Evolutionary conservation across 2,113 vertebrate species (phyloP), one percentile per base, ranked within the genome.

Genomic region (Hipposideros armiger): DNA sequence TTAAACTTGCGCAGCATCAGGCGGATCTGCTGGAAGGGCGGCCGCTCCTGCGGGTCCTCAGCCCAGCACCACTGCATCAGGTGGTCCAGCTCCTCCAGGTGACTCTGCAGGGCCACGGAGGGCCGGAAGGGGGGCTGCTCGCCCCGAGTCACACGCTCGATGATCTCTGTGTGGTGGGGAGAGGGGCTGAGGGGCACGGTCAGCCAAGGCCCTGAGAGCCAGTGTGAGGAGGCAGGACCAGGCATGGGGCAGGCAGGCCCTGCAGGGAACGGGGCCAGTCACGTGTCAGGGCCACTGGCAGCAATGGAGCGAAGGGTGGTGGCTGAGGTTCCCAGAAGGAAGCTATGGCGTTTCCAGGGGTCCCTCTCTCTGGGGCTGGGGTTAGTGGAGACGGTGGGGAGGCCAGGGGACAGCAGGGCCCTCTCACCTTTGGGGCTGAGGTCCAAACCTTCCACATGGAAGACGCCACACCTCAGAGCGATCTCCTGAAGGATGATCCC

Each of bases 41-140:
- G 99, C 30, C 99, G 97, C 50, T 99, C 99, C 58, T 98, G 96
- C 0, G 98, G 74, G 11, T 99, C 99, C 88, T 99, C 99, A 0
- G 99, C 99, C 99, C 99, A 99, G 98, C 99, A 99, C 82, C 98
- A 98, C 98, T 99, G 99, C 99, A 99, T 99, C 64, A 99, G 98
- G 92, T 98, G 97, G 0, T 99, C 99, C 17, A 99, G 98, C 87
- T 99, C 99, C 97, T 99, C 99, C 4, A 99, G 98, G 97, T 99
- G 99, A 20, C 98, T 98, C 84, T 99, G 99, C 11, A 98, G 93
- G 64, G 98, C 98, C 94, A 99, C 97, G 2, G 99, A 98, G 24
- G 99, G 99, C 0, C 99, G 98, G 78, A 99, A 98, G 40, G 98
- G 98, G 10, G 99, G 98, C 77, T 96, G 56, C 77, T 98, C 91